Evolutionary conservation across 2,888 invertebrate species (phyloP).

Genomic region (Tenthredo notha): DNA sequence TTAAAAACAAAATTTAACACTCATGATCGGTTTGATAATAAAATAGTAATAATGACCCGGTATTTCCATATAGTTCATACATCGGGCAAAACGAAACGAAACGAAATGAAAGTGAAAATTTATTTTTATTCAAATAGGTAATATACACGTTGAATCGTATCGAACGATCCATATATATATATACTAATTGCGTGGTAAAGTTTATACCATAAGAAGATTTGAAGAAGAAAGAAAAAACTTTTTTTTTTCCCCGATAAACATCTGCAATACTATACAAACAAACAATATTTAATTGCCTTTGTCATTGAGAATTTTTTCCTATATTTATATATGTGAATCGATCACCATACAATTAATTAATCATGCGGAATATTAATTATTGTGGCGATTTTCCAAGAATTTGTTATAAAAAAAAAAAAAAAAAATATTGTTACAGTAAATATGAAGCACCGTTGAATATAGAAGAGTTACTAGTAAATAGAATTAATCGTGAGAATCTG

Average conservation of each 20-base stretch:
- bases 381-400: conserved; percentile 23
- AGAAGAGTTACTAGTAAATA: too few species aligned
- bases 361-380: conserved; percentile 17
- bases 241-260: too few species aligned
- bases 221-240: too few species aligned
- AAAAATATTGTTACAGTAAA: not conserved
- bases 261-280: not conserved
- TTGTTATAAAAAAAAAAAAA: not conserved
- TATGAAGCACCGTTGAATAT: not conserved
- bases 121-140: too few species aligned
- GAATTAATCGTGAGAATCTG: too few species aligned
- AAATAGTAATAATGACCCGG: not conserved
- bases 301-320: not conserved
- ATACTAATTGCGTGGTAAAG: not conserved
- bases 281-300: not conserved
- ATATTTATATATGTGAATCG: not conserved
- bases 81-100: not conserved
- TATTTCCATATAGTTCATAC: not conserved
- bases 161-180: not conserved
- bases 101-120: not conserved
- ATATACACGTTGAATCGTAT: too few species aligned
- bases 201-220: not conserved
- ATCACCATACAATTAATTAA: not conserved
- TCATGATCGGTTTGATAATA: not conserved
- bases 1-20: not conserved